Base-by-base conservation (phyloP, 2,888 invertebrate species). In the Ditula angustiorana region DNA sequence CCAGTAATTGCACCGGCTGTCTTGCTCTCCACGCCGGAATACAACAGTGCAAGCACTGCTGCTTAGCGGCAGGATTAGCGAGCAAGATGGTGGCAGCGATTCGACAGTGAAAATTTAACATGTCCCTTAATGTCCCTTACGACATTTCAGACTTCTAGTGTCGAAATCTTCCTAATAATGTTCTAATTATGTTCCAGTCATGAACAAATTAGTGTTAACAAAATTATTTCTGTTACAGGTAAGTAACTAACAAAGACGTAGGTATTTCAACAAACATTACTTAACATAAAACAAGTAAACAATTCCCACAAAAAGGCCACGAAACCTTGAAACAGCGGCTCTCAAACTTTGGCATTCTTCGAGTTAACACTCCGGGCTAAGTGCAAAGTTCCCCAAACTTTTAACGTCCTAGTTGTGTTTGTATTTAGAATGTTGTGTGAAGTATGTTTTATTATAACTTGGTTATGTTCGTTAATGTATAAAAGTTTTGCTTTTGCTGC, bases 361-460 rank as follows among this genome's bases (percentile, higher is more conserved):
- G 74, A 80, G 71, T 79, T 73, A 67, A 68, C 67, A 69, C 76
- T 74, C 68, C 74, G 70, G 74, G 66, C 67, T 67, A 67, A 74
- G 70, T 69, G 70, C 61, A 64, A 72, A 74, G 74, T 74, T 71
- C 49, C 37, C 33, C 59, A 62, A 67, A 69, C 67, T 72, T 69
- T 71, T 68, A 64, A 61, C 60, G 50, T 55, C 59, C 64, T 59
- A 37, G 59, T 58, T 63, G 50, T 49, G 63, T 64, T 64, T 64
- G 52, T 59, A 47, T 64, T 64, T 59, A 47, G 58, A 37, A 64
- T 55, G 61, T 33, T 52, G 52, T 59, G 58, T 59, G 46, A 37
- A 61, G 62, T 58, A 44, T 57, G 61, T 56, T 11, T 41, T 59
- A 37, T 59, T 64, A 64, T 64, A 53, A 53, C 46, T 64, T 64